Percentiles rank a stretch among this genome's conserved stretches.
Conservation (phyloP, 2,797 vertebrate species). For the Natrix natrix region DNA sequence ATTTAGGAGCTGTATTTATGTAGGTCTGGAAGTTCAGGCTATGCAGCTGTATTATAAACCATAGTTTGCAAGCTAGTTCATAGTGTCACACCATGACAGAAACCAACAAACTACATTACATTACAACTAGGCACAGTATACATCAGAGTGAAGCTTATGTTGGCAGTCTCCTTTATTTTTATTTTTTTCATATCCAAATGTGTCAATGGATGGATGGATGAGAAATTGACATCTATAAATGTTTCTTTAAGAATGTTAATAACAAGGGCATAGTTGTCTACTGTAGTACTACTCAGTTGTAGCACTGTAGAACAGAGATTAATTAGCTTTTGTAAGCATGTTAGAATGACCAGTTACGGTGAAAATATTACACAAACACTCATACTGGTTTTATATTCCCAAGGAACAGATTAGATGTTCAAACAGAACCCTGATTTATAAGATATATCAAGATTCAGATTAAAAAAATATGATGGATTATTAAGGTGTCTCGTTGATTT, state of each 20-base stretch:
- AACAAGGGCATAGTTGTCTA: background rate
- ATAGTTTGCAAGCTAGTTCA: background rate
- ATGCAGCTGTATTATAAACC: background rate
- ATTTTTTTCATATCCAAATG: background rate
- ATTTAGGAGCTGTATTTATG: background rate
- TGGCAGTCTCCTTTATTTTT: background rate
- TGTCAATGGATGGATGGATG: background rate
- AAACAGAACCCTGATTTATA: slow-evolving; percentile 54
- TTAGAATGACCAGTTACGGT: slow-evolving; percentile 11
- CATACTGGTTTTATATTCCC: slow-evolving; percentile 12
- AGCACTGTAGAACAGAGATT: background rate
- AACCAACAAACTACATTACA: background rate
- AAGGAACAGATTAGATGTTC: slow-evolving; percentile 16
- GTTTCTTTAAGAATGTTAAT: background rate
- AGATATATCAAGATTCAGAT: slow-evolving; percentile 43
- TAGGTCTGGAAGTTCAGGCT: background rate
- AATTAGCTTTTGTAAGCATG: slow-evolving; percentile 1
- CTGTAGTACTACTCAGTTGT: background rate
- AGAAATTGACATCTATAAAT: background rate
- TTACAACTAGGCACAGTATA: background rate
- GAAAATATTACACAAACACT: slow-evolving; percentile 1
- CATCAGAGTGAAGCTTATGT: background rate
- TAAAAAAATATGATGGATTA: slow-evolving; percentile 46
- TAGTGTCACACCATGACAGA: background rate
- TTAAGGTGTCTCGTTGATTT: slow-evolving; percentile 58